These are phyloP conservation scores for Chelon auratus DNA, from an alignment of 2,797 vertebrate species.

Conservation along the genomic window DNA sequence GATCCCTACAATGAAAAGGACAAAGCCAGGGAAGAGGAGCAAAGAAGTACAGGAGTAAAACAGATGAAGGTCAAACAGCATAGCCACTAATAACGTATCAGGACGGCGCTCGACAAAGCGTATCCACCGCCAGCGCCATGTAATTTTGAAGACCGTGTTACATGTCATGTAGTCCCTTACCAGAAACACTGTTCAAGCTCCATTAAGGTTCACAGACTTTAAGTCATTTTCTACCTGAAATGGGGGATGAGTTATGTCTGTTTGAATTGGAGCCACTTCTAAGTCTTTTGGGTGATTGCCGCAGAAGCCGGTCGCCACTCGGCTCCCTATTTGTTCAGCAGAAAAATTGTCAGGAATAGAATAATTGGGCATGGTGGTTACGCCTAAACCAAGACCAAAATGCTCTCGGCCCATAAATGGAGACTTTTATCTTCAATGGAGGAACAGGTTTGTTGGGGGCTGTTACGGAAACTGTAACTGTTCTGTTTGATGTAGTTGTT, in stretches of 20 bases:
- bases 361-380: slow-evolving; percentile 25
- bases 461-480: not conserved
- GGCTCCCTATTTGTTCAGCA: slow-evolving; percentile 38
- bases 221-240: slow-evolving; percentile 29
- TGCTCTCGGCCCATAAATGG: not conserved
- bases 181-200: slow-evolving; percentile 17
- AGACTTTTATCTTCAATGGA: not conserved
- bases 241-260: not conserved
- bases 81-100: slow-evolving; percentile 34
- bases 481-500: no score
- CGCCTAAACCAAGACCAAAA: slow-evolving; percentile 24
- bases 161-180: not conserved
- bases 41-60: slow-evolving; percentile 11
- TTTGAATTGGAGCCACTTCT: slow-evolving; percentile 27
- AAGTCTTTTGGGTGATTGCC: slow-evolving; percentile 32
- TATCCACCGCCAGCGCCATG: not conserved
- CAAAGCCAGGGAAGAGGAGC: slow-evolving; percentile 4
- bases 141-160: slow-evolving; percentile 25
- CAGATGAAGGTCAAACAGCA: slow-evolving; percentile 52
- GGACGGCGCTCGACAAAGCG: slow-evolving; percentile 21
- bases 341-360: slow-evolving; percentile 32
- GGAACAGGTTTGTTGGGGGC: not conserved
- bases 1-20: slow-evolving; percentile 39
- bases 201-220: slow-evolving; percentile 12
- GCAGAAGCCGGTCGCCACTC: slow-evolving; percentile 40